Base-by-base conservation (phyloP, 2,888 invertebrate species). In the Harpalus rufipes region DNA sequence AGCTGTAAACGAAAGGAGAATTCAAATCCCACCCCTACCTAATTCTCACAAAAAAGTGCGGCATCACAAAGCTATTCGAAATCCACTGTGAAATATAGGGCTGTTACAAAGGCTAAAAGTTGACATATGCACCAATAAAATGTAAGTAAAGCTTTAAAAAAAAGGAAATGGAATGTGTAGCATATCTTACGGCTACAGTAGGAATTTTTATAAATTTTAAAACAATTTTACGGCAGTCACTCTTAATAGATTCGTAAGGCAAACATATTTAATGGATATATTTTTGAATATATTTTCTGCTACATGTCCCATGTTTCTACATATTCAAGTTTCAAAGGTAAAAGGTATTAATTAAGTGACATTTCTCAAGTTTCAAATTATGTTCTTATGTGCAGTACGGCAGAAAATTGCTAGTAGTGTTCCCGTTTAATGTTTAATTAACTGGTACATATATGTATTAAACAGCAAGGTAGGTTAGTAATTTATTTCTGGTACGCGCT, bases 331-430 rank as follows among this genome's bases (percentile, higher is more conserved):
- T 5, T 51, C 44, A 10, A 3, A 51, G 44, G 6, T 12, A 5
- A 51, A 51, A 12, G 44, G 2, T 51, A 51, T 51, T 51, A 51
- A 51, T 51, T 51, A 44, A 3, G 44, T 44, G 44, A 12, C 8
- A 51, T 51, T 51, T 51, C 44, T 51, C 44, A 51, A 12, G 44
- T 51, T 51, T 51, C 44, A 51, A 51, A 51, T 51, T 51, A 51
- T 51, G 8, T 51, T 51, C 44, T 6, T 51, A 4, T 51, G 44
- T 51, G 8, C 10, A 12, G 12, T 10, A 12, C 1, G 44, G 44
- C 2, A 51, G 44, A 51, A 51, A 51, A 10, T 51, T 51, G 44
- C 44, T 51, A 51, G 10, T 51, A 51, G 44, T 51, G 44, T 51
- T 51, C 44, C 44, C 5, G 10, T 51, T 8, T 51, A 51, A 8